These are phyloP conservation scores for Temnothorax rugatulus DNA, from an alignment of 2,888 invertebrate species.

Conservation along the genomic window DNA sequence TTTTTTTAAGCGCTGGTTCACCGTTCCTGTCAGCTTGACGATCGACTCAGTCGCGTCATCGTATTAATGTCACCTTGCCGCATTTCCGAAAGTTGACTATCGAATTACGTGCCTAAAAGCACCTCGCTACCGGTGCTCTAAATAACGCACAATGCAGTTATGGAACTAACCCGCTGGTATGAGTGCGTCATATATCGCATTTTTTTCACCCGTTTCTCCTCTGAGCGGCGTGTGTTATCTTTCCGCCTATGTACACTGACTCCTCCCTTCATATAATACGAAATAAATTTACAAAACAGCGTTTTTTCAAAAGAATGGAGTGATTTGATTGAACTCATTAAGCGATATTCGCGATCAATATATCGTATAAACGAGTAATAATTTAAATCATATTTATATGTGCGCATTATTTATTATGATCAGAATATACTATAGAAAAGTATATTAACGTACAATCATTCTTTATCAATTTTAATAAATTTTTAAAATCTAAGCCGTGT, in stretches of 20 bases:
- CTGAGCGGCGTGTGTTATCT: conserved; percentile 38
- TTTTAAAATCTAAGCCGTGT: not conserved
- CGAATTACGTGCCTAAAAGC: conserved; percentile 79
- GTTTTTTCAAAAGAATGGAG: not conserved
- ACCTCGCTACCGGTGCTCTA: conserved; percentile 75
- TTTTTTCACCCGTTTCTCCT: conserved; percentile 56
- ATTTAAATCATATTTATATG: not conserved
- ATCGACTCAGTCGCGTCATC: conserved; percentile 49
- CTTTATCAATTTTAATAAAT: not conserved
- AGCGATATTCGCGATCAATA: not conserved
- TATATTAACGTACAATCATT: not conserved
- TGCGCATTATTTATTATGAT: not conserved
- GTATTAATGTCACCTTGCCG: conserved; percentile 66
- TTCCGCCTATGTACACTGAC: conserved; percentile 14
- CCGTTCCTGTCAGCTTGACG: conserved; percentile 2
- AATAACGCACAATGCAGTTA: conserved; percentile 79
- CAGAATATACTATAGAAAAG: not conserved
- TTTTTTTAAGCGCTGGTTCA: conserved; percentile 6
- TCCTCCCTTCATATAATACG: conserved; percentile 9
- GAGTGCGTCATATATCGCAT: conserved; percentile 68
- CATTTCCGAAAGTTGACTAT: conserved; percentile 79
- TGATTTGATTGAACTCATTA: not conserved
- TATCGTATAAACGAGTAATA: conserved; percentile 1
- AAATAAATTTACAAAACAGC: conserved; percentile 14
- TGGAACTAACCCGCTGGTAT: conserved; percentile 72